Evolutionary conservation across 1,140 invertebrate species (phyloP), one percentile per base, ranked within the genome.

Genomic region (Euwallacea similis): DNA sequence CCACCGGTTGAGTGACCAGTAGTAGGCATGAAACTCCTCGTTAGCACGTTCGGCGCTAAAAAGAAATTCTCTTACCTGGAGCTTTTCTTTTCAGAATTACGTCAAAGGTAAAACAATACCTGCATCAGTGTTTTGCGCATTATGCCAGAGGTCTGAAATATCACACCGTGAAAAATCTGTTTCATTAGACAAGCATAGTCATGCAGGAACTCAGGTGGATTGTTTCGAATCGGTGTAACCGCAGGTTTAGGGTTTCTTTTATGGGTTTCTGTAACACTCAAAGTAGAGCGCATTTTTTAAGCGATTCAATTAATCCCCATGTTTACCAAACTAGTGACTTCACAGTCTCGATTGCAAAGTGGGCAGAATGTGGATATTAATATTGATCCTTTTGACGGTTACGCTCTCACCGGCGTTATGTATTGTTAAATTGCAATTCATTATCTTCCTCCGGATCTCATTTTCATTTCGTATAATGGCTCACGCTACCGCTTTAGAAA

Each of bases 1-100:
- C 42, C 53, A 66, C 41, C 42, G 42, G 54, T 56, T 66, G 53
- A 66, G 15, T 58, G 64, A 66, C 46, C 62, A 64, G 46, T 50
- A 50, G 46, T 50, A 50, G 21, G 21, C 21, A 33, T 4, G 21
- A 33, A 33, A 33, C 21, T 33, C 21, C 21, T 33, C 21, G 21
- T 33, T 33, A 41, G 55, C 58, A 60, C 21, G 47, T 13, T 13
- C 47, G 6, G 13, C 47, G 13, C 2, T 50, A 50, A 50, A 50
- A 50, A 10, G 47, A 50, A 11, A 50, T 50, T 50, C 47, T 13
- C 47, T 10, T 50, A 13, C 10, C 10, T 1, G 13, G 13, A 50
- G 1, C 6, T 13, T 50, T 10, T 11, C 10, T 11, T 50, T 11
- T 50, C 1, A 50, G 10, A 1, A 50, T 11, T 13, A 56, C 13